Base-by-base conservation (phyloP, 2,113 vertebrate species). In the Parotia lawesii region DNA sequence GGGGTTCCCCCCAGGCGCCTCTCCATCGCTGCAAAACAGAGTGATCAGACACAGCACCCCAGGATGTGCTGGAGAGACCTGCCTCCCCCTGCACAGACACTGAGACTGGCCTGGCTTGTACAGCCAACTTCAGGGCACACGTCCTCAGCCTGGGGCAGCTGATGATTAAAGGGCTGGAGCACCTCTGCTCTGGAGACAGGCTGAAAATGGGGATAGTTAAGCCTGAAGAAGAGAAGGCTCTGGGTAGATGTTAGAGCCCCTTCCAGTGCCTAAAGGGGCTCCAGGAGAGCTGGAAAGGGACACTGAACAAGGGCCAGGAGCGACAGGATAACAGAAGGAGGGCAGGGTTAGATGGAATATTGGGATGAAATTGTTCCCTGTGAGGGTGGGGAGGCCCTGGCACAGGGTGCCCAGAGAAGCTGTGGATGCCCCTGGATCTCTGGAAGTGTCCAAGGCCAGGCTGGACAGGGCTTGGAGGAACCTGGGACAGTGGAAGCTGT, bases 1-100 rank as follows among this genome's bases (percentile, higher is more conserved):
- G 1, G 99, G 99, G 97, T 99, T 99, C 27, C 98, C 98, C 5
- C 94, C 97, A 2, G 94, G 81, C 3, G 9, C 93, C 62, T 99
- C 99, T 27, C 95, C 98, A 9, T 99, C 99, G 5, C 99, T 99
- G 97, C 48, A 58, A 50, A 44, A 61, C 5, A 78, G 24, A 29
- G 7, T 0, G 35, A 53, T 95, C 40, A 92, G 80, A 67, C 22
- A 47, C 10, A 31, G 33, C 6, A 4, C 2, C 21, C 12, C 15
- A 12, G 54, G 23, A 38, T 3, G 12, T 4, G 27, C 27, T 28
- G 37, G 44, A 57, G 44, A 78, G 44, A 45, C 4, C 1, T 24
- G 20, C 29, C 37, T 38, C 24, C 27, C 31, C n/a, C 22, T 19
- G 15, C 25, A 61, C n/a, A 35, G 44, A 81, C 25, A 42, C 22